These are phyloP conservation scores for Drosophila asahinai DNA, from an alignment of 1,140 invertebrate species.

Conservation along the genomic window DNA sequence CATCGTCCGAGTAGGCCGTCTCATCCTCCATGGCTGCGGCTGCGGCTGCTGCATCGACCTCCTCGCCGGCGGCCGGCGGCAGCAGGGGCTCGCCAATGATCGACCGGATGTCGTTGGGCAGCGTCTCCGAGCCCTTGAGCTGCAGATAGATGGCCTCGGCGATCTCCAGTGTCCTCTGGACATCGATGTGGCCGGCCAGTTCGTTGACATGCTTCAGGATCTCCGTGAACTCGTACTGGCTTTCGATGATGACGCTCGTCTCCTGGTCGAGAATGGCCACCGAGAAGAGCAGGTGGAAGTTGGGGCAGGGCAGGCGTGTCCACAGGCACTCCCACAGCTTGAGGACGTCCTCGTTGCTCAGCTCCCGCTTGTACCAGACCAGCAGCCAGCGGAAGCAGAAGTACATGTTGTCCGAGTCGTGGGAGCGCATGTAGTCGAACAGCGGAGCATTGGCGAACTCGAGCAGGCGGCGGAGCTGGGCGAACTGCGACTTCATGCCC, in stretches of 20 bases:
- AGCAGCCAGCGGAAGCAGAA: constrained; percentile 98
- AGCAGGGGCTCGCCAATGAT: constrained; percentile 88
- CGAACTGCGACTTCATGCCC: constrained; percentile 97
- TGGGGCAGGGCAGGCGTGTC: constrained; percentile 96
- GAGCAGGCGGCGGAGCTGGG: constrained; percentile 93
- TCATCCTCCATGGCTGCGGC: constrained; percentile 42
- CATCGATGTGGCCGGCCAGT: constrained; percentile 92
- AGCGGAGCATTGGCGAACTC: constrained; percentile 93
- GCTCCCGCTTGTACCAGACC: constrained; percentile 94
- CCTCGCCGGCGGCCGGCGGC: constrained; percentile 54
- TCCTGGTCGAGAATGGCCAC: constrained; percentile 96
- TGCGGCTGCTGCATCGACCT: constrained; percentile 28
- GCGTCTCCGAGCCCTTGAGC: constrained; percentile 89
- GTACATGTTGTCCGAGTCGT: constrained; percentile 99
- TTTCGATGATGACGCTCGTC: constrained; percentile 93
- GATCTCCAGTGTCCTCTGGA: constrained; percentile 91
- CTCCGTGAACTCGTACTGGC: constrained; percentile 97
- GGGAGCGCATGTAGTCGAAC: constrained; percentile 93
- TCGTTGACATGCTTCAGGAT: constrained; percentile 99
- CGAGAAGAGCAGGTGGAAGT: constrained; percentile 97
- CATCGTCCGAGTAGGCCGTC: constrained; percentile 71
- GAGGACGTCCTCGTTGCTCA: constrained; percentile 91
- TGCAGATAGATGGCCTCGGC: constrained; percentile 96
- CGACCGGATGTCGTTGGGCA: constrained; percentile 89
- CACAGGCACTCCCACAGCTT: constrained; percentile 94